Percentiles rank a stretch among this genome's conserved stretches.
phyloP scores from a whole-genome alignment of 2,888 invertebrate genomes.

The Patella pellucida region DNA sequence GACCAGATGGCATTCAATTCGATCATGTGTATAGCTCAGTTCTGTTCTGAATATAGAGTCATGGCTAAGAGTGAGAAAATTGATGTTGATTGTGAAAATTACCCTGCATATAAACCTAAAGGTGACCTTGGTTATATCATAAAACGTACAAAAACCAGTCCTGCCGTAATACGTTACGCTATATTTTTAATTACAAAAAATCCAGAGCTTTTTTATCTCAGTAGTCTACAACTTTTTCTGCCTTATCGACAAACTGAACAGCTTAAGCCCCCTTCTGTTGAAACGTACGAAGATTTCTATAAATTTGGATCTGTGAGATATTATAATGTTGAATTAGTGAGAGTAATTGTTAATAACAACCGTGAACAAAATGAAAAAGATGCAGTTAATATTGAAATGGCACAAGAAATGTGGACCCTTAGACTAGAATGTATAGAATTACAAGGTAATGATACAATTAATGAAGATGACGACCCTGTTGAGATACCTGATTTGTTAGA shows the following conservation, averaged over 20 bases:
- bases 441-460: neutral
- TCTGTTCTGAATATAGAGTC: conserved; percentile 21
- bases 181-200: neutral
- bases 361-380: conserved; percentile 8
- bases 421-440: neutral
- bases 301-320: neutral
- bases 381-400: neutral
- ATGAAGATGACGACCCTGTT: neutral
- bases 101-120: conserved; percentile 7
- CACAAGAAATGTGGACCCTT: neutral
- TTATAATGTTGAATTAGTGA: neutral
- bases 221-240: conserved; percentile 15
- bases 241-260: conserved; percentile 5
- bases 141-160: neutral
- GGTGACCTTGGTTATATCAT: conserved; percentile 2
- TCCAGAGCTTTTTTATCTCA: conserved; percentile 14
- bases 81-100: neutral
- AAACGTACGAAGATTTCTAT: neutral
- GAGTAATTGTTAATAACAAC: neutral
- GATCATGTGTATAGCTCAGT: conserved; percentile 14
- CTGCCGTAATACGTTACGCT: neutral
- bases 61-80: conserved; percentile 5
- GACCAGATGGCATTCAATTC: neutral
- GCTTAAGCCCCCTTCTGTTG: neutral
- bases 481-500: neutral